A percentile compares a stretch with the other conserved stretches of the same genome.
Conservation (phyloP, 1,140 invertebrate species). For the Eufriesea mexicana region DNA sequence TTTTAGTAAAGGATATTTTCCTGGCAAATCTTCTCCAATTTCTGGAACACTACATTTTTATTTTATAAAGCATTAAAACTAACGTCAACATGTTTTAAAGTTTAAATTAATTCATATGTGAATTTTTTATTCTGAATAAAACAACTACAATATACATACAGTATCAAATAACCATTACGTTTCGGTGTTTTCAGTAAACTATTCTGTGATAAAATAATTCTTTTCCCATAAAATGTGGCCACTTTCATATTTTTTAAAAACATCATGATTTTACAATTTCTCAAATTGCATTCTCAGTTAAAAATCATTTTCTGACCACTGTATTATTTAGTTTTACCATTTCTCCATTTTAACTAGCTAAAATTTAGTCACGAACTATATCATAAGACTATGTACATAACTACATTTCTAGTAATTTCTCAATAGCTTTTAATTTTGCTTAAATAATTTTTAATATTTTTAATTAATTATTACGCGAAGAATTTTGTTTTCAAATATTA, state of each 20-base stretch:
- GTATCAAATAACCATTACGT: conserved; percentile 81
- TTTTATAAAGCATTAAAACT: conserved; percentile 3
- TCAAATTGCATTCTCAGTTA: conserved; percentile 9
- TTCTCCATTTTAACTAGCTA: not conserved
- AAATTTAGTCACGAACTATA: conserved; percentile 12
- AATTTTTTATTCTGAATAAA: conserved; percentile 53
- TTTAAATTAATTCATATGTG: conserved; percentile 6
- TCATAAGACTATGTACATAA: not conserved
- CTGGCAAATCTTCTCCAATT: conserved; percentile 91
- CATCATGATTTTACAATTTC: conserved; percentile 1
- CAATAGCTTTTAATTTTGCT: not conserved
- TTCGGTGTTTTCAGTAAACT: conserved; percentile 75
- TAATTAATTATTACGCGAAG: not conserved
- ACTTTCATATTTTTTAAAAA: conserved; percentile 65
- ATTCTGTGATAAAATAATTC: conserved; percentile 71
- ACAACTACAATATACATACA: conserved; percentile 77
- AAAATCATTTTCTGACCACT: not conserved
- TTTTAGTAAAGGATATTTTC: conserved; percentile 89
- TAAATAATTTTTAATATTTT: not conserved
- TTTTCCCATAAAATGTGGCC: conserved; percentile 75
- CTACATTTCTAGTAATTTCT: not conserved
- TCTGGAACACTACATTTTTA: conserved; percentile 89
- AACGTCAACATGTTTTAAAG: not conserved
- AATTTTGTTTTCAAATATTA: not conserved
- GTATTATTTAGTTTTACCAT: not conserved